These are phyloP conservation scores for Tetramorium simillimum DNA, from an alignment of 1,140 invertebrate species.

Conservation along the genomic window DNA sequence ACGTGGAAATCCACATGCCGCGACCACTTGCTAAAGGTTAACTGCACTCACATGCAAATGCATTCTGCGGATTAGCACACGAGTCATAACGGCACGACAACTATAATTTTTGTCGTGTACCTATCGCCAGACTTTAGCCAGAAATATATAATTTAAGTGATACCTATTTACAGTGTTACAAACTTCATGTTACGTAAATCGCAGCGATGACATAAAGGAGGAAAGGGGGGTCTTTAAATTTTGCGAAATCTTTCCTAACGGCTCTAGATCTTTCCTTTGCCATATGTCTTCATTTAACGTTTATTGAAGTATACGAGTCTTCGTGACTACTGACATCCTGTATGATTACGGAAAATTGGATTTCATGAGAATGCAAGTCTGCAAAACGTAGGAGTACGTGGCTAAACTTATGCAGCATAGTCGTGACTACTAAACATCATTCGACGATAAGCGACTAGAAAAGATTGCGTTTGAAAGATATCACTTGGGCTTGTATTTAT, in stretches of 20 bases:
- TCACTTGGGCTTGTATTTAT: not conserved
- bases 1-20: constrained; percentile 13
- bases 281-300: constrained; percentile 10
- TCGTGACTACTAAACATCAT: constrained; percentile 8
- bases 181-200: not conserved
- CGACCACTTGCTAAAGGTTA: constrained; percentile 26
- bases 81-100: constrained; percentile 15
- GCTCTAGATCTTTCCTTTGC: not conserved
- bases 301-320: constrained; percentile 20
- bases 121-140: not conserved
- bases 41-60: constrained; percentile 52
- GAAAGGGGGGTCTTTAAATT: not conserved
- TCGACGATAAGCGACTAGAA: not conserved
- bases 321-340: constrained; percentile 12
- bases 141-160: constrained; percentile 9
- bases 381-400: not conserved
- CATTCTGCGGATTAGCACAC: constrained; percentile 25
- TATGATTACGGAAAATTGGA: constrained; percentile 34
- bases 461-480: not conserved
- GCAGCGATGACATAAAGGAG: not conserved
- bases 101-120: constrained; percentile 26
- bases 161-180: constrained; percentile 13
- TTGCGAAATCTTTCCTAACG: not conserved
- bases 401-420: not conserved
- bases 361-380: constrained; percentile 34